Base-by-base conservation (phyloP, 2,797 vertebrate species). In the Acipenser oxyrinchus region DNA sequence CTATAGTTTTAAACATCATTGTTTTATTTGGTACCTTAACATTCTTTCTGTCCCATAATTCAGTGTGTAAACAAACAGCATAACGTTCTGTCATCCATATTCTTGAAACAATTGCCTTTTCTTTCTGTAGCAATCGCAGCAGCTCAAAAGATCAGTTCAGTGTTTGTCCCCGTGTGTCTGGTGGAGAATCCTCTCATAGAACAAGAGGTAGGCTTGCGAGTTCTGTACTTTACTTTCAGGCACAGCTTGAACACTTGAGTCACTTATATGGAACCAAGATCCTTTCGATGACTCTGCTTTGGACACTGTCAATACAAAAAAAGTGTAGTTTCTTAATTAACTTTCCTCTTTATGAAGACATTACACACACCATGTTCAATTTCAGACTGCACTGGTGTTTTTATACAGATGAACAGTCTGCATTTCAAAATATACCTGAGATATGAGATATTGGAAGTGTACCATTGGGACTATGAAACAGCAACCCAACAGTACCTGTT, bases 191-290 rank as follows among this genome's bases (percentile, higher is more conserved):
- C 90, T 89, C 81, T 99, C 96, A 7, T 99, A 99, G 80, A 99
- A 99, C 10, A 99, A 91, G 77, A 99, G 94, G 88, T 99, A 99
- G 53, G 96, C 97, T 84, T 99, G 96, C 2, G 93, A 92, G 74
- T 82, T 89, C 69, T 93, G 89, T 69, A 95, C 96, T 87, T 91
- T 92, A 6, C 82, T 75, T 63, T 87, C 80, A 13, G 91, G 82
- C 69, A 95, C 93, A 1, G 91, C 84, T 74, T 95, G 93, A 59
- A 99, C 89, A 0, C 89, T 92, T 13, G 90, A 92, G 72, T 99
- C 97, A 0, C 97, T 99, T 79, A 98, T 77, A 73, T 99, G 91
- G 82, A 94, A 99, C 97, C 97, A 99, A 48, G 88, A 91, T 66
- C 95, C 95, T 79, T 79, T 88, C 5, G 76, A 68, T 23, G 84